Base-by-base conservation (phyloP, 2,113 vertebrate genomes). In the Barnardius zonarius region DNA sequence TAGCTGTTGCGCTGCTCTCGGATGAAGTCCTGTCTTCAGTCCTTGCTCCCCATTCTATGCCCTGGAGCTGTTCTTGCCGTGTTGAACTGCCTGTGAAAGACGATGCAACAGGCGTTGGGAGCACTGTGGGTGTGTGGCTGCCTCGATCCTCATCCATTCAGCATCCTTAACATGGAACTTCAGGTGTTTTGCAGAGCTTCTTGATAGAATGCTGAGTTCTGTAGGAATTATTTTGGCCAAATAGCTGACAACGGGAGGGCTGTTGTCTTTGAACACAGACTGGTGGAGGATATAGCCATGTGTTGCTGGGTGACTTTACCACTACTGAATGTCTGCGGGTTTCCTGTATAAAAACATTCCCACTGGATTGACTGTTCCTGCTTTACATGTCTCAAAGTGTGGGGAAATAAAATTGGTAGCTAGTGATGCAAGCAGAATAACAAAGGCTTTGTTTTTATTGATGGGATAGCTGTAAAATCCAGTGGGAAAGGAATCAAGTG, bases 311-410 rank as follows among this genome's bases (percentile, higher is more conserved):
- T 30, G 37, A 25, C 20, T 31, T 24, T 5, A 6, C 37, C 37
- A 35, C 35, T 49, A 4, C 41, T 30, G 30, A 37, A 6, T 11
- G 39, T 33, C 2, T 7, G 10, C 23, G 9, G 54, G 10, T 9
- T 63, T 41, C 39, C 66, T 9, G 1, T 39, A 17, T 33, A n/a
- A 17, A 43, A 24, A n/a, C 0, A 0, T 2, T 61, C 9, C 52
- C 15, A 0, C 17, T 0, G 12, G 37, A 7, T 7, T 24, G 41
- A 0, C 12, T 41, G 0, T 48, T 62, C 43, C 39, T 72, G 57
- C 46, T 51, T 28, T 20, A 1, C 1, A 0, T 3, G 14, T 20
- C 6, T 17, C 18, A 5, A 1, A 14, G 54, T 5, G 15, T 31
- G 49, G 46, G 51, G 69, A 13, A 70, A 46, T 20, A 10, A 92